Base-by-base conservation (phyloP, 1,140 invertebrate genomes). In the Brachionus paranguensis region DNA sequence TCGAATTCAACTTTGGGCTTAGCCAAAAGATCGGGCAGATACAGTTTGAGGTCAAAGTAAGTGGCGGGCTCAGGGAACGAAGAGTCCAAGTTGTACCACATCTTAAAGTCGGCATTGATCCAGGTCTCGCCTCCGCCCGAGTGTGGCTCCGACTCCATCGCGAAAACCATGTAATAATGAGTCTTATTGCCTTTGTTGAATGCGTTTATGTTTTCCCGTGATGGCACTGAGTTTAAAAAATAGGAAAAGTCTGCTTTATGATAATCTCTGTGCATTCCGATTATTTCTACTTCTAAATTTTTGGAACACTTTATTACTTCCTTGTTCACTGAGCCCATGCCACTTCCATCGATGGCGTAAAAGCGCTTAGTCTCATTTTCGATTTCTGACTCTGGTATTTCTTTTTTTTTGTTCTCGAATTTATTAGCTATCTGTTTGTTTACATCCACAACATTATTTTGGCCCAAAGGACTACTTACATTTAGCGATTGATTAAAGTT, bases 31-130 rank as follows among this genome's bases (percentile, higher is more conserved):
- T 72, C 83, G 37, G 53, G 65, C 17, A 84, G 20, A 24, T 29
- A 84, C 6, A 14, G 4, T 43, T 74, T 64, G 24, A 74, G 14
- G 43, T 84, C 43, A 74, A 84, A 84, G 60, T 84, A 84, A 2
- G 83, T 84, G 2, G 68, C 68, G 10, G 83, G 83, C 24, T 72
- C 68, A 10, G 83, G 83, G 74, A 72, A 84, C n/a, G 83, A 84
- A 17, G n/a, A 14, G 8, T 84, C 83, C 37, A 84, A 60, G 43
- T 55, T 72, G 10, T 84, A 84, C 83, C 83, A 84, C 83, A 84
- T 84, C 11, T 33, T 29, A 64, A 84, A 84, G 33, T 84, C 83
- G 27, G 55, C 33, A 17, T 74, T 50, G 17, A 24, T 20, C 83
- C 83, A 84, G 14, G 41, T 29, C 11, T 72, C 41, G 10, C 65